phyloP scores from a whole-genome alignment of 2,888 invertebrate genomes.

The Globia sparganii region DNA sequence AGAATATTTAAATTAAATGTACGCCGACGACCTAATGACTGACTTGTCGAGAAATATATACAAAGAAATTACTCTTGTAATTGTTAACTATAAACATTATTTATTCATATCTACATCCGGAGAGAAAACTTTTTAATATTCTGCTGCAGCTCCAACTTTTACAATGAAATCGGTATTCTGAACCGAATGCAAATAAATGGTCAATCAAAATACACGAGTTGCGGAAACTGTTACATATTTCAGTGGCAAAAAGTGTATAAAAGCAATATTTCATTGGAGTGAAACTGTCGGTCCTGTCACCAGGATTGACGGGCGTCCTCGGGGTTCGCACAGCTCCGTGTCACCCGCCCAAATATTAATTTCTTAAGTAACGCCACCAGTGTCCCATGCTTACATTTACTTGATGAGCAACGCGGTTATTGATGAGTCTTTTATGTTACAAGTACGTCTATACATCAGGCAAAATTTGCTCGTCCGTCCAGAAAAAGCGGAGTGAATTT shows the following conservation, averaged over 20 bases:
- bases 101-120: conserved; percentile 47
- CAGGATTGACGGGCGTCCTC: conserved; percentile 62
- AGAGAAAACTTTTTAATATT: conserved; percentile 42
- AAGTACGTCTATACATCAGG: conserved; percentile 72
- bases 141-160: conserved; percentile 24
- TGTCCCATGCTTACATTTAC: conserved; percentile 78
- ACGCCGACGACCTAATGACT: conserved; percentile 60
- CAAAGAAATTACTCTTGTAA: conserved; percentile 59
- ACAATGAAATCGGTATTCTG: conserved; percentile 28
- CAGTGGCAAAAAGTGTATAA: conserved; percentile 53
- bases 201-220: conserved; percentile 57
- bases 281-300: conserved; percentile 58
- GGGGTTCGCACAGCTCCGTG: conserved; percentile 60
- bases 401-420: conserved; percentile 81
- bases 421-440: conserved; percentile 76
- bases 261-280: conserved; percentile 63
- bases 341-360: conserved; percentile 80
- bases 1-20: conserved; percentile 68
- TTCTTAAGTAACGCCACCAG: conserved; percentile 79
- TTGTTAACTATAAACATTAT: conserved; percentile 49
- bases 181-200: conserved; percentile 59
- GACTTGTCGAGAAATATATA: conserved; percentile 49
- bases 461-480: conserved; percentile 70
- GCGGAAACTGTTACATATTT: conserved; percentile 56
- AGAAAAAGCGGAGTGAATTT: conserved; percentile 65